A percentile compares a stretch with the other conserved stretches of the same genome.
phyloP scores from a whole-genome alignment of 2,888 invertebrate genomes.

The Linnaemya vulpina region DNA sequence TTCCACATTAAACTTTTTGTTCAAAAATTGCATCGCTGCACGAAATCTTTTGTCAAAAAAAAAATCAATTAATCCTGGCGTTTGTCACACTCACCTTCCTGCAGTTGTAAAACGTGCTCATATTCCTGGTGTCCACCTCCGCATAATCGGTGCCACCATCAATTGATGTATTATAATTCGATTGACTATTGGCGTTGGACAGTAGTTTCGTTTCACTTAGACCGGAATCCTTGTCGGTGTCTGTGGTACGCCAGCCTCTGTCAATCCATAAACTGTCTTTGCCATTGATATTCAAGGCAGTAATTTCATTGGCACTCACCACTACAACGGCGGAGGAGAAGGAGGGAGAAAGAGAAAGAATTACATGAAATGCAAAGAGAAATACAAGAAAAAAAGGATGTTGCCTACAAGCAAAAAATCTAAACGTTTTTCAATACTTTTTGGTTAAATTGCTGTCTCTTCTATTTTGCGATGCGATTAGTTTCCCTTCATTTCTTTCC shows the following conservation, averaged over 20 bases:
- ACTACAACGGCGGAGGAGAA: constrained; percentile 75
- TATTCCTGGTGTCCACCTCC: constrained; percentile 86
- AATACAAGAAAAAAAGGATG: not conserved
- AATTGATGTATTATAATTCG: constrained; percentile 80
- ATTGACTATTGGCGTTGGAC: constrained; percentile 84
- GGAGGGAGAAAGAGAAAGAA: not conserved
- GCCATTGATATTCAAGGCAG: constrained; percentile 83
- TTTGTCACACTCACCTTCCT: constrained; percentile 83
- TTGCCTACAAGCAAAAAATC: not conserved
- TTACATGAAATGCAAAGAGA: not conserved
- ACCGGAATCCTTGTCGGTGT: constrained; percentile 86
- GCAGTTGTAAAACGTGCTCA: constrained; percentile 89
- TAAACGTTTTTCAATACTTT: constrained; percentile 44
- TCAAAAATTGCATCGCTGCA: not conserved
- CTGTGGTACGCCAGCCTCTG: constrained; percentile 87
- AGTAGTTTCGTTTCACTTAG: constrained; percentile 85
- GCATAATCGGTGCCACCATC: constrained; percentile 86
- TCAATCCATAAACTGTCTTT: constrained; percentile 89
- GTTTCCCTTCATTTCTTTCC: constrained; percentile 2
- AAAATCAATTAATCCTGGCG: not conserved
- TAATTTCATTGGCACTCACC: constrained; percentile 84
- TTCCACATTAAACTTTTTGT: not conserved
- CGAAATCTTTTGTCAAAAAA: not conserved
- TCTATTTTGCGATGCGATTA: constrained; percentile 36
- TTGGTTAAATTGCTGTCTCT: constrained; percentile 39